Percentiles rank a stretch among this genome's conserved stretches.
phyloP scores from a whole-genome alignment of 2,888 invertebrate genomes.

The Apamea sordens region DNA sequence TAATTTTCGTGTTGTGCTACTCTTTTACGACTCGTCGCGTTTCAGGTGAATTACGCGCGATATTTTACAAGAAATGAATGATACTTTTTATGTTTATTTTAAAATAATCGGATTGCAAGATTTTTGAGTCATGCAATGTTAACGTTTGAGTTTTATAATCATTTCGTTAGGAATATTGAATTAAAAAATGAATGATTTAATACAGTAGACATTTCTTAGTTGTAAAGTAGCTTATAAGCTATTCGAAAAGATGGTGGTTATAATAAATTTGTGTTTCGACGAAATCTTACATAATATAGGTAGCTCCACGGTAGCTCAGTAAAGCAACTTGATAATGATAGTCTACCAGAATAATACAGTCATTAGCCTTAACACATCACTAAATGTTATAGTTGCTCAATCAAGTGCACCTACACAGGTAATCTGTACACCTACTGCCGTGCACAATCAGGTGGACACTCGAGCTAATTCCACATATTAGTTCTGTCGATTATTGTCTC shows the following conservation, averaged over 20 bases:
- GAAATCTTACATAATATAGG: background rate
- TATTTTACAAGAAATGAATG: conserved; percentile 74
- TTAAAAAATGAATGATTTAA: background rate
- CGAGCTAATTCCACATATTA: conserved; percentile 64
- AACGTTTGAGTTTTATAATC: background rate
- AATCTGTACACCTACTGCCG: conserved; percentile 32
- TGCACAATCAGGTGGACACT: conserved; percentile 56
- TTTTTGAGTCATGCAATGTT: conserved; percentile 7
- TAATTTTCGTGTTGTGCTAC: conserved; percentile 73
- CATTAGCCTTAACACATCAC: conserved; percentile 45
- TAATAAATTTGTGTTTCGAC: background rate
- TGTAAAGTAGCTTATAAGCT: background rate
- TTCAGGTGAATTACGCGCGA: conserved; percentile 65
- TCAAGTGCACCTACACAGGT: conserved; percentile 39
- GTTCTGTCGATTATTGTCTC: conserved; percentile 66
- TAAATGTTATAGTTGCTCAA: conserved; percentile 42
- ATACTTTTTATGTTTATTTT: conserved; percentile 32
- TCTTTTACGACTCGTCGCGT: conserved; percentile 68
- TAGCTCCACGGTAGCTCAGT: no score
- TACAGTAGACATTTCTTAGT: background rate
- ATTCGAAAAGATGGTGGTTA: background rate
- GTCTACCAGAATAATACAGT: conserved; percentile 16
- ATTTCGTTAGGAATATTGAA: background rate
- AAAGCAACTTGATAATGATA: background rate
- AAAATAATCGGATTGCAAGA: conserved; percentile 12